phyloP scores from a whole-genome alignment of 2,113 vertebrate genomes.

The Siphamia tubifer region DNA sequence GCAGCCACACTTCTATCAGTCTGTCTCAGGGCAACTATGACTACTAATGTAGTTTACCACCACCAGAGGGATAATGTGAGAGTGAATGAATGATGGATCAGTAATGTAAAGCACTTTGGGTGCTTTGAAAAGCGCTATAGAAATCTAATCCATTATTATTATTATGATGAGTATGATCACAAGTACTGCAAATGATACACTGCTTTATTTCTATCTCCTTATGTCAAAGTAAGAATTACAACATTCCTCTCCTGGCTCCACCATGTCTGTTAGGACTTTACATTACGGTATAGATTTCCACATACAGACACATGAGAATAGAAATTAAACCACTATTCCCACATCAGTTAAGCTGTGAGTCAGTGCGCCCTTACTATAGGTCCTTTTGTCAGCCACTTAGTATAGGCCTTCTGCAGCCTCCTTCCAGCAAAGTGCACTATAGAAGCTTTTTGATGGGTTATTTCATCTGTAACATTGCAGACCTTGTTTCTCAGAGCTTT shows the following conservation, averaged over 20 bases:
- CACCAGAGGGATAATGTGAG: too few species aligned
- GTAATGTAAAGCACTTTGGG: too few species aligned
- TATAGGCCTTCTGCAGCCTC: slow-evolving; percentile 19
- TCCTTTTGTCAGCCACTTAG: slow-evolving; percentile 37
- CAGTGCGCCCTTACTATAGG: slow-evolving; percentile 4
- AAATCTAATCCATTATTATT: too few species aligned
- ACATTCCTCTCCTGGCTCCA: background rate
- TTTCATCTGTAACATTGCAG: slow-evolving; percentile 19
- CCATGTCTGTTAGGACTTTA: background rate
- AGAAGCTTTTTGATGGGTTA: slow-evolving; percentile 17
- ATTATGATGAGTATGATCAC: too few species aligned
- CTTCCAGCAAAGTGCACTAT: slow-evolving; percentile 34
- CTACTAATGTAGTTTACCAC: too few species aligned
- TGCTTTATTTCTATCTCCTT: too few species aligned
- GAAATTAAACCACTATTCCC: slow-evolving; percentile 7
- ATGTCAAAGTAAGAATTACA: background rate
- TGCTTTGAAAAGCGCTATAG: too few species aligned
- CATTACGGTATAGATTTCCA: background rate
- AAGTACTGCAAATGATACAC: background rate
- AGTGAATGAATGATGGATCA: too few species aligned
- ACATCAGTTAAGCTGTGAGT: slow-evolving; percentile 13
- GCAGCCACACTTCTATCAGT: too few species aligned
- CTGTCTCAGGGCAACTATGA: too few species aligned
- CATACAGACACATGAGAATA: background rate
- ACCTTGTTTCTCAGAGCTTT: background rate